A percentile compares a stretch with the other conserved stretches of the same genome.
Conservation (phyloP, 23 tunicate species). For the Ascidia mentula region DNA sequence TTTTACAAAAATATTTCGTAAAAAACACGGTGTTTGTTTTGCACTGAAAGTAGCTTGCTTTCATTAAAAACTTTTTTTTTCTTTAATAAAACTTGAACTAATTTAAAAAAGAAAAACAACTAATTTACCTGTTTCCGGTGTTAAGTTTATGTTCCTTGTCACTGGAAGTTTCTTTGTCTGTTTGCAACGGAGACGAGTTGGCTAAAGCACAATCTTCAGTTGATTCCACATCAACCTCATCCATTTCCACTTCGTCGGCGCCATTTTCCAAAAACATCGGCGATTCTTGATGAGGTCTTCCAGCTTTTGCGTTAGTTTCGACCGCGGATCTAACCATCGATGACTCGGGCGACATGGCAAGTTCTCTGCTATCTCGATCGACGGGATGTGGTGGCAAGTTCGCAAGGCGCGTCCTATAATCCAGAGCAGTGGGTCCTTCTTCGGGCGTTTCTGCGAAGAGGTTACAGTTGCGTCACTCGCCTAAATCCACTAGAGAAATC, state of each 20-base stretch:
- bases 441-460: neutral
- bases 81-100: no score
- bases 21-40: no score
- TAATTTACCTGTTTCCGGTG: neutral
- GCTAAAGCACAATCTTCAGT: neutral
- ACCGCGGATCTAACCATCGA: neutral
- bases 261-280: constrained; percentile 2
- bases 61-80: no score
- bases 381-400: neutral
- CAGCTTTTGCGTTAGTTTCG: neutral
- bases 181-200: neutral
- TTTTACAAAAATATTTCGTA: no score
- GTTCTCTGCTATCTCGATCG: neutral
- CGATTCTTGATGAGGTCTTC: neutral
- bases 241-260: neutral
- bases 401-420: neutral
- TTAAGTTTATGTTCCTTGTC: neutral
- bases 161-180: neutral
- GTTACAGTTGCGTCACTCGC: neutral
- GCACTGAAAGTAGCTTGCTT: no score
- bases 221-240: neutral
- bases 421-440: neutral
- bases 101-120: no score
- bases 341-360: neutral
- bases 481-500: no score